These are phyloP conservation scores for Engraulis encrasicolus DNA, from an alignment of 2,113 vertebrate species.

Conservation along the genomic window DNA sequence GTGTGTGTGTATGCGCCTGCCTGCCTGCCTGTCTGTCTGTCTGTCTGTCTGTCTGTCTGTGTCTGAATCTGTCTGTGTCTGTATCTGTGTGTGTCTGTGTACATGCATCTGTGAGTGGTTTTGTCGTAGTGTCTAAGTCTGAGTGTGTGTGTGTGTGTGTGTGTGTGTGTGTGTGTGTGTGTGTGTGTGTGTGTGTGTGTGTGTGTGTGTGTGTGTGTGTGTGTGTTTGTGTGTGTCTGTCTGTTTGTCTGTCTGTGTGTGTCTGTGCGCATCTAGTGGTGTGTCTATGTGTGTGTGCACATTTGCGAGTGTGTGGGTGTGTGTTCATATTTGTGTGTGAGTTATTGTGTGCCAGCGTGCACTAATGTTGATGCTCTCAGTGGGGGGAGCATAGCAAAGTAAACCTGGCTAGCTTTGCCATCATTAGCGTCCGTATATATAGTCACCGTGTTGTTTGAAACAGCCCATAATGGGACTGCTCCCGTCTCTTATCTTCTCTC, in stretches of 20 bases:
- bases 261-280: not conserved
- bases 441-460: constrained; percentile 4
- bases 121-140: no score
- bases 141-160: constrained; percentile 14
- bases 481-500: not conserved
- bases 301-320: not conserved
- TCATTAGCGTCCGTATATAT: not conserved
- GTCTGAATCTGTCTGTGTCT: not conserved
- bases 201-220: not conserved
- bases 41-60: not conserved
- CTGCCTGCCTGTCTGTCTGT: not conserved
- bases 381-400: not conserved
- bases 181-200: not conserved
- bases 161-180: not conserved
- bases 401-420: not conserved
- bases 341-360: not conserved
- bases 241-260: not conserved
- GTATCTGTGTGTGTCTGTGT: not conserved
- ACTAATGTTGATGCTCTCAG: not conserved
- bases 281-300: not conserved
- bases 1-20: constrained; percentile 18
- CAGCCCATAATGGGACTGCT: not conserved
- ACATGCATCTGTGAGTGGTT: not conserved
- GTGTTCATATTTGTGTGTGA: not conserved
- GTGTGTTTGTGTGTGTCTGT: not conserved